These are phyloP conservation scores for Vulpes vulpes DNA, from an alignment of 2,113 vertebrate species.

Conservation along the genomic window DNA sequence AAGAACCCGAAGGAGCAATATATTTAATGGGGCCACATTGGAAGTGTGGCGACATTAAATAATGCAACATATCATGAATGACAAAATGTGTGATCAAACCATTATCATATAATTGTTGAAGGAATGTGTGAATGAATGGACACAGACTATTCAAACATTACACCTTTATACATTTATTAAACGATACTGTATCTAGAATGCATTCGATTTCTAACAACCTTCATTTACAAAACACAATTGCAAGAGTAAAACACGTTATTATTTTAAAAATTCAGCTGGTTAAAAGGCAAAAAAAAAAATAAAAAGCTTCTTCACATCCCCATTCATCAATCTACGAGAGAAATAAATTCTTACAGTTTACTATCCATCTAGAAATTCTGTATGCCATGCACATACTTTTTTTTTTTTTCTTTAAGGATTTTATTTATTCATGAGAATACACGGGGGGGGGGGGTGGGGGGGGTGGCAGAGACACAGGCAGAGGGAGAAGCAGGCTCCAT, in stretches of 20 bases:
- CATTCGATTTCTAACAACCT: not conserved
- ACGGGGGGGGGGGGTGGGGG: fast-evolving
- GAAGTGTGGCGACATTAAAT: not conserved
- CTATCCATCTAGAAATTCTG: not conserved
- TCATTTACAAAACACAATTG: constrained; percentile 45
- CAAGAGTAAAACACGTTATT: constrained; percentile 1
- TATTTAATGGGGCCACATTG: not conserved
- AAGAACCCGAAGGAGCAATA: not conserved
- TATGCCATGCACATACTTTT: not conserved
- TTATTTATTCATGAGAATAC: too few relatives aligned
- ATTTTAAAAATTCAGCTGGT: not conserved
- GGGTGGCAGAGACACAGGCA: too few relatives aligned
- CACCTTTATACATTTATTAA: not conserved
- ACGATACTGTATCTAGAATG: not conserved
- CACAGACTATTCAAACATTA: not conserved
- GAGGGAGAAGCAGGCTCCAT: too few relatives aligned
- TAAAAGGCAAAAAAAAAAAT: not conserved
- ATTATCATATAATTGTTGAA: not conserved
- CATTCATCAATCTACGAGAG: not conserved
- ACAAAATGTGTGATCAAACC: not conserved
- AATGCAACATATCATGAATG: not conserved
- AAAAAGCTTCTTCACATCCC: not conserved
- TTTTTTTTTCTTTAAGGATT: too few relatives aligned
- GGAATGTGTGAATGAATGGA: not conserved
- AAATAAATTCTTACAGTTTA: not conserved